Percentiles rank a stretch among this genome's conserved stretches.
Conservation (phyloP, 2,113 vertebrate genomes). For the Tragelaphus strepsiceros region DNA sequence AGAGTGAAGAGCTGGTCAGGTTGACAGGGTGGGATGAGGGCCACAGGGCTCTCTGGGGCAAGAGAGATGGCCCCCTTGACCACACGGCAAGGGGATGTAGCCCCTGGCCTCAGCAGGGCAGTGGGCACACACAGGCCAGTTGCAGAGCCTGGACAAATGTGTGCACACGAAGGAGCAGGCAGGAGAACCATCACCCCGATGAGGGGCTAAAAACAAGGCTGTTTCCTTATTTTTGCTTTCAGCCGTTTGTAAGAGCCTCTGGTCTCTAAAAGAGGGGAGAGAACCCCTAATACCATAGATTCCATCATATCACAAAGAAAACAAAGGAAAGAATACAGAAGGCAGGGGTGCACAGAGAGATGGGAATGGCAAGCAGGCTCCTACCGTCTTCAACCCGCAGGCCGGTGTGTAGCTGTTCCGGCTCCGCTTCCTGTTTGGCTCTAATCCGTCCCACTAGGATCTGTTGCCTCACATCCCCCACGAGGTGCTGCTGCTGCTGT, state of each 20-base stretch:
- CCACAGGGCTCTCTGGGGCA: background rate
- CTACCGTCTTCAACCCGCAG: slow-evolving; percentile 87
- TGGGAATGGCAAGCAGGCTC: slow-evolving; percentile 56
- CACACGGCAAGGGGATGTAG: background rate
- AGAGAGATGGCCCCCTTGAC: background rate
- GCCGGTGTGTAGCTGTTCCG: slow-evolving; percentile 82
- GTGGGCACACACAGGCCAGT: background rate
- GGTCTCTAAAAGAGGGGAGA: slow-evolving; percentile 22
- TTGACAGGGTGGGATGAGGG: background rate
- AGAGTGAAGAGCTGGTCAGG: background rate
- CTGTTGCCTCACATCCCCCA: slow-evolving; percentile 86
- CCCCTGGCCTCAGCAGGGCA: background rate
- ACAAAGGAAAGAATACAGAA: slow-evolving; percentile 32
- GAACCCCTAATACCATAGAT: slow-evolving; percentile 30
- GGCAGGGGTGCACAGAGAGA: background rate
- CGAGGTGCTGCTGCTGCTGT: slow-evolving; percentile 83
- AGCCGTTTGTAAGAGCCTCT: background rate
- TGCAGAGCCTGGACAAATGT: background rate
- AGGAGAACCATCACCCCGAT: background rate
- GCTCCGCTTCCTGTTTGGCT: slow-evolving; percentile 86
- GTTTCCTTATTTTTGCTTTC: slow-evolving; percentile 31
- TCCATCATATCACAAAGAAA: slow-evolving; percentile 33
- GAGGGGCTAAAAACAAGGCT: background rate
- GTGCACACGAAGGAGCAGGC: background rate
- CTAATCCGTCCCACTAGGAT: slow-evolving; percentile 85